Conservation (phyloP, 1,140 invertebrate genomes). For the Reticulitermes speratus region DNA sequence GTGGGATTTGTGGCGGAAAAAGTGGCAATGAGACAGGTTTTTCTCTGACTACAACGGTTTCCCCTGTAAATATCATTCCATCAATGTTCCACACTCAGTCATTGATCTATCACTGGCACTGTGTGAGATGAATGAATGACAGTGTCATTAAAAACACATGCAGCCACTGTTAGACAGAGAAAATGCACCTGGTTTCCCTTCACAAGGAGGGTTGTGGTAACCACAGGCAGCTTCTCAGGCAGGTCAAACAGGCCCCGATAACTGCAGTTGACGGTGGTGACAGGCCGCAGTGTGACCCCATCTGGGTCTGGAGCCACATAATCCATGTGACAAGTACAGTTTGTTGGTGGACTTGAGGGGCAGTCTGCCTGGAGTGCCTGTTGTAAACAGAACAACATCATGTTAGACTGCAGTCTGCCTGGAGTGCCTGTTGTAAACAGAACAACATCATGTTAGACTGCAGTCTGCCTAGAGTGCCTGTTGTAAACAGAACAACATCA, state of each 20-base stretch:
- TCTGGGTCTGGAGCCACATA: slow-evolving; percentile 20
- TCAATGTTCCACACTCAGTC: no score
- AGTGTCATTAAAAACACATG: no score
- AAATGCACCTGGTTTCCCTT: slow-evolving; percentile 53
- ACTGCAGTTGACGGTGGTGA: slow-evolving; percentile 58
- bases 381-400: no score
- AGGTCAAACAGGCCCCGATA: slow-evolving; percentile 50
- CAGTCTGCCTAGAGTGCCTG: slow-evolving; percentile 25
- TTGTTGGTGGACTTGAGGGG: not conserved
- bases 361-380: slow-evolving; percentile 29
- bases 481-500: no score
- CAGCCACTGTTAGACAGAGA: no score
- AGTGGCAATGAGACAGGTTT: no score
- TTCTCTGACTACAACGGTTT: no score
- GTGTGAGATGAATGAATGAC: no score
- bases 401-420: not conserved
- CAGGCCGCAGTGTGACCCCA: slow-evolving; percentile 48
- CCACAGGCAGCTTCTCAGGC: slow-evolving; percentile 54
- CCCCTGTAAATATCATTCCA: no score
- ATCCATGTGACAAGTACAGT: slow-evolving; percentile 28
- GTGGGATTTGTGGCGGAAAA: no score
- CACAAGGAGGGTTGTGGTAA: slow-evolving; percentile 57
- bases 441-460: no score
- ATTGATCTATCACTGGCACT: no score
- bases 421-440: slow-evolving; percentile 19